These are phyloP conservation scores for Iselma pallidipennis DNA, from an alignment of 2,888 invertebrate species.

Conservation along the genomic window DNA sequence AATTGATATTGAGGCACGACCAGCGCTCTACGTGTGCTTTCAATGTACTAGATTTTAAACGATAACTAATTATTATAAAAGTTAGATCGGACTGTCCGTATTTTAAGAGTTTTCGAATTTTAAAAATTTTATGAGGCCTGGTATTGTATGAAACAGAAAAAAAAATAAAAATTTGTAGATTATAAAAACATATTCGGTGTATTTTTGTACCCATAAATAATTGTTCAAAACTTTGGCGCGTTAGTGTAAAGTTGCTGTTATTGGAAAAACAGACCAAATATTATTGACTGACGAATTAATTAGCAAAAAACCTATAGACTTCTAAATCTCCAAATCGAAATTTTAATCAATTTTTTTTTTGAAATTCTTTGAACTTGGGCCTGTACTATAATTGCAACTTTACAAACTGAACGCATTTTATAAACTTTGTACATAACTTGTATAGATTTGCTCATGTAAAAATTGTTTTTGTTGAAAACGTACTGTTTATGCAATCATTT, in stretches of 20 bases:
- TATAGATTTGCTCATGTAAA: conserved; percentile 57
- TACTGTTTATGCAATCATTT: conserved; percentile 46
- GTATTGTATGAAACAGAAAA: conserved; percentile 51
- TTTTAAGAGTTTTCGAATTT: conserved; percentile 58
- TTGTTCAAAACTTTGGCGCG: conserved; percentile 40
- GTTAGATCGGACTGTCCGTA: conserved; percentile 58
- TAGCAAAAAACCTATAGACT: too few relatives aligned
- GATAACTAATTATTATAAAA: conserved; percentile 45
- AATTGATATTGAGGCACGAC: conserved; percentile 41
- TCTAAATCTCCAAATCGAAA: too few relatives aligned
- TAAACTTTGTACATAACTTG: conserved; percentile 53
- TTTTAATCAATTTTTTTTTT: too few relatives aligned
- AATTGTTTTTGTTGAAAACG: conserved; percentile 55
- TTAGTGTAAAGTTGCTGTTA: conserved; percentile 40
- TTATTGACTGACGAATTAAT: conserved; percentile 55
- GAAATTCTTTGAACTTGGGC: conserved; percentile 35
- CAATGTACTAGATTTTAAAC: conserved; percentile 53
- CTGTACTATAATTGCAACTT: conserved; percentile 25
- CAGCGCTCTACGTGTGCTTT: conserved; percentile 55
- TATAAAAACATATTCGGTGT: conserved; percentile 54
- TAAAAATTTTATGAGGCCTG: conserved; percentile 57
- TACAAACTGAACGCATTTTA: conserved; percentile 33
- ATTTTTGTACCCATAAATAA: conserved; percentile 57
- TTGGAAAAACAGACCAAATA: conserved; percentile 15
- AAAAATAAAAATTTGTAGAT: conserved; percentile 39